A percentile compares a stretch with the other conserved stretches of the same genome.
phyloP scores from a whole-genome alignment of 2,888 invertebrate genomes.

The Julus scanicus region DNA sequence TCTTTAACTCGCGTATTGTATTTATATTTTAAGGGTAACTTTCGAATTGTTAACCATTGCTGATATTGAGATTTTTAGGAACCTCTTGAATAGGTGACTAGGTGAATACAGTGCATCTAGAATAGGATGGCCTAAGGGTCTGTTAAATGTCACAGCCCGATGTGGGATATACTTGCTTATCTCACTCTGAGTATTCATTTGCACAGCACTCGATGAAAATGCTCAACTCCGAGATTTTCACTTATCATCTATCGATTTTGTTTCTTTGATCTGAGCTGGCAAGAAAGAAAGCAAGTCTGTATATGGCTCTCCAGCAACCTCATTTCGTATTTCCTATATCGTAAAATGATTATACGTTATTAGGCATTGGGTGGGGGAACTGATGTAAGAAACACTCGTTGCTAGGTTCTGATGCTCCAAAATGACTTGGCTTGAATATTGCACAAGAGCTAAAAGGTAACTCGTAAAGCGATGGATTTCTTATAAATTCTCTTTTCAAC shows the following conservation, averaged over 20 bases:
- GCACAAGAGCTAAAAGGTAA: not conserved
- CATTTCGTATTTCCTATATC: conserved; percentile 11
- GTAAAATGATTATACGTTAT: conserved; percentile 19
- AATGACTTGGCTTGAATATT: not conserved
- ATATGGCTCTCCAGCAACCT: not conserved
- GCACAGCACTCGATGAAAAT: conserved; percentile 4
- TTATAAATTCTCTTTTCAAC: not conserved
- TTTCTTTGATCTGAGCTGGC: not conserved
- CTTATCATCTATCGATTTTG: conserved; percentile 11
- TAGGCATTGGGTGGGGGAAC: not conserved
- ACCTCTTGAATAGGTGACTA: not conserved
- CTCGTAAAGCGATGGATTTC: not conserved
- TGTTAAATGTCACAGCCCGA: conserved; percentile 9
- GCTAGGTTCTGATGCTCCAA: not conserved
- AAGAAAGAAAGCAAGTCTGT: not conserved
- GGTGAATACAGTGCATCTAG: not conserved
- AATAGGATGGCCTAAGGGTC: not conserved
- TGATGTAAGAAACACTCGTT: conserved; percentile 1
- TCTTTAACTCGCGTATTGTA: not conserved
- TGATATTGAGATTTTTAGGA: not conserved
- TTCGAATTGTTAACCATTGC: not conserved
- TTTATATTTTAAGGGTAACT: not conserved
- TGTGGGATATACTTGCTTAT: not conserved
- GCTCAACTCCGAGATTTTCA: conserved; percentile 9
- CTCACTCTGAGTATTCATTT: not conserved